A percentile compares a stretch with the other conserved stretches of the same genome.
These are phyloP conservation scores for Vidua chalybeata DNA, from an alignment of 2,113 vertebrate genomes.

Conservation along the genomic window DNA sequence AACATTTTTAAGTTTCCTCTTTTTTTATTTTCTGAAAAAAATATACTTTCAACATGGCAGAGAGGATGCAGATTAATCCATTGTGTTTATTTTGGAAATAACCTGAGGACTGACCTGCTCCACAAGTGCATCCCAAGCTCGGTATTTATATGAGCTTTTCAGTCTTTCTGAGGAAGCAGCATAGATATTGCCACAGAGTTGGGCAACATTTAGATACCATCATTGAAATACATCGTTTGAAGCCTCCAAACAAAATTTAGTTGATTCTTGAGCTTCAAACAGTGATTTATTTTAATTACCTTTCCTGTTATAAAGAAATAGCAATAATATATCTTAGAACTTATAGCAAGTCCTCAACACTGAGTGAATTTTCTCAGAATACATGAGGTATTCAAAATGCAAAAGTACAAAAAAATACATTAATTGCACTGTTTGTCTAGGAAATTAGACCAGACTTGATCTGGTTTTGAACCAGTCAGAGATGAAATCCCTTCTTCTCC, in stretches of 20 bases:
- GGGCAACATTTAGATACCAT: not conserved
- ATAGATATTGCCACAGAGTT: not conserved
- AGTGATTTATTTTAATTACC: not conserved
- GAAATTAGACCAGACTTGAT: not conserved
- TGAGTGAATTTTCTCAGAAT: not conserved
- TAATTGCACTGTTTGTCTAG: not conserved
- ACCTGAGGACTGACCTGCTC: not conserved
- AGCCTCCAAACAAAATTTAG: not conserved
- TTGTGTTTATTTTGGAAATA: not conserved
- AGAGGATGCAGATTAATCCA: not conserved
- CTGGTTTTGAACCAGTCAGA: not conserved
- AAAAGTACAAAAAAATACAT: not conserved
- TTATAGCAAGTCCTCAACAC: not conserved
- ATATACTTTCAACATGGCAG: not conserved
- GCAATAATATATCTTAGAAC: not conserved
- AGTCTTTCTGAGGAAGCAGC: not conserved
- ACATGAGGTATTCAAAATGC: not conserved
- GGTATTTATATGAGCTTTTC: not conserved
- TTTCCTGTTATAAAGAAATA: not conserved
- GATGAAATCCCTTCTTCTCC: not conserved
- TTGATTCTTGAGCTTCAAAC: not conserved
- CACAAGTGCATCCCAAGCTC: not conserved
- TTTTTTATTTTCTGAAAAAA: not conserved
- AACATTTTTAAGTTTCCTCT: not conserved
- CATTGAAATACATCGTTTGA: not conserved